Evolutionary conservation across 2,113 vertebrate species (phyloP).

Genomic region (Amia ocellicauda): DNA sequence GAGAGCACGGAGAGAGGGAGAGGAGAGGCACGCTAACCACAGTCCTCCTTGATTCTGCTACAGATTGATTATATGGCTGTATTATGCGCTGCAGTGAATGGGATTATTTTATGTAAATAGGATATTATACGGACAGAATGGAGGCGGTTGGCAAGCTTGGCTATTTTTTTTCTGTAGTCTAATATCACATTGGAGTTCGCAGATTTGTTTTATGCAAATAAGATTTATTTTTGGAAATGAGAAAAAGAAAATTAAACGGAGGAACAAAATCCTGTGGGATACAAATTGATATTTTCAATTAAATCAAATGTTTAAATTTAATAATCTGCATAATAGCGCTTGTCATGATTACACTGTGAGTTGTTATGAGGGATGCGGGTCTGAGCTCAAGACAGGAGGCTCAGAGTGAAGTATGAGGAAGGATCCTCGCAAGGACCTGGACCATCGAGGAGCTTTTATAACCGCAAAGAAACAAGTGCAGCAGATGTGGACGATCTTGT

Average conservation of each 20-base stretch:
- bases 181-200: constrained; percentile 29
- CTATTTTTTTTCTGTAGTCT: constrained; percentile 10
- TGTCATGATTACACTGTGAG: constrained; percentile 5
- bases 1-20: too few species aligned
- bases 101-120: constrained; percentile 46
- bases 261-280: constrained; percentile 3
- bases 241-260: constrained; percentile 9
- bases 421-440: too few species aligned
- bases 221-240: constrained; percentile 24
- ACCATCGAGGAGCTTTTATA: too few species aligned
- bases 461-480: too few species aligned
- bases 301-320: constrained; percentile 9
- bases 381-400: too few species aligned
- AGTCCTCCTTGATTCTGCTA: too few species aligned
- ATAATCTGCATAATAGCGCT: constrained; percentile 1
- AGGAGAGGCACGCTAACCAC: too few species aligned
- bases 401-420: too few species aligned
- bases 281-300: constrained; percentile 11
- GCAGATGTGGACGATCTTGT: too few species aligned
- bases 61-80: constrained; percentile 25
- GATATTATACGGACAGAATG: constrained; percentile 40
- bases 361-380: constrained; percentile 2
- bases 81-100: constrained; percentile 25
- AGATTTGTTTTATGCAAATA: constrained; percentile 37
- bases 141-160: not conserved